Evolutionary conservation across 1,140 invertebrate genomes (phyloP), one percentile per base, ranked within the genome.

Genomic region (Sitobion miscanthi): DNA sequence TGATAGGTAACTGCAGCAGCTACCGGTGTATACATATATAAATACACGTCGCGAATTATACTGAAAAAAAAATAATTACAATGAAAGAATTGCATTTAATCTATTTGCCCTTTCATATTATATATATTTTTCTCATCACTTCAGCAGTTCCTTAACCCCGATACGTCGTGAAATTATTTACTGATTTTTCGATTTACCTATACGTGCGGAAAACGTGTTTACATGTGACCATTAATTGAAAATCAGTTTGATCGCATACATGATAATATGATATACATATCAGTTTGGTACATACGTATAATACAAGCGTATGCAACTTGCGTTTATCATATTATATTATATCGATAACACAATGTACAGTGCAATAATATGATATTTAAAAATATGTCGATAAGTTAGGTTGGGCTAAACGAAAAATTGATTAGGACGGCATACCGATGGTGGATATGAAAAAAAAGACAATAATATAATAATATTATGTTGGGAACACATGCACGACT

Each of bases 121-220:
- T 47, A 88, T 35, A 54, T 88, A 54, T 42, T 52, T 23, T 49
- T 88, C n/a, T 20, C n/a, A 57, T 89, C 52, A 57, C 30, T 6
- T 77, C 11, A n/a, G 30, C 62, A 89, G 87, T 89, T 89, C n/a
- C n/a, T 89, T 89, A 89, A 89, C 87, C 87, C 49, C 49, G 87
- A 89, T 57, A 89, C 47, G 52, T 35, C 49, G 21, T 89, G 49
- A 45, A 89, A 89, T 54, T 25, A 89, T 57, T 89, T 57, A 89
- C 87, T 23, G 35, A 38, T 89, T 42, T 89, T 87, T 49, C 47
- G 45, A 47, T 87, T 47, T 49, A 38, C 85, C 25, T 87, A 49
- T 47, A 87, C 11, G 30, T 69, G 30, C 30, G 11, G 62, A 30
- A 77, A 77, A 77, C 62, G 30, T 77, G 62, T 77, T 77, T 77